Conservation (phyloP, 2,888 invertebrate genomes). For the Deroplatys truncata region DNA sequence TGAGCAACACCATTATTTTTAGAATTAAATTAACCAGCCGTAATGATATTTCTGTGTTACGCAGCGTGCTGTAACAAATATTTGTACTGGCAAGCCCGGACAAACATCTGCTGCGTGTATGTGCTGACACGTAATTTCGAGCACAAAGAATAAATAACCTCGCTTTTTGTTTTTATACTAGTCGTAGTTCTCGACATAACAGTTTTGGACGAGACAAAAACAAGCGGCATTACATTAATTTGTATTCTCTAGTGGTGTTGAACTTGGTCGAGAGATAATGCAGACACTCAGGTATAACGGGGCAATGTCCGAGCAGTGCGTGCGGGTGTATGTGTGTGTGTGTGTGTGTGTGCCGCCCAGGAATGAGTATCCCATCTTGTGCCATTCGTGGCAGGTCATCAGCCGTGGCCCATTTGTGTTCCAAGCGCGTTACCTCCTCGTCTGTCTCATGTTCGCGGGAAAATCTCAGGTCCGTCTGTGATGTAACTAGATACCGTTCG, state of each 20-base stretch:
- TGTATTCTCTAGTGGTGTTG: background rate
- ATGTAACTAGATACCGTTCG: background rate
- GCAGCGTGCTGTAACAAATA: background rate
- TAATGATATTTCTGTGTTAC: background rate
- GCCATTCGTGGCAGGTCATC: background rate
- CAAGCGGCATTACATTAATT: background rate
- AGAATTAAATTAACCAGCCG: background rate
- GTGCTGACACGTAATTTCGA: background rate
- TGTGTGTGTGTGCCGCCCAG: background rate
- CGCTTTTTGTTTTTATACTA: background rate
- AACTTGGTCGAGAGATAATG: background rate
- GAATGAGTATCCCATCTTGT: background rate
- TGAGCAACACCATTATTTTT: background rate
- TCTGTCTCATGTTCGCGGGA: background rate
- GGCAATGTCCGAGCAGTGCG: background rate
- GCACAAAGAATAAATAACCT: background rate
- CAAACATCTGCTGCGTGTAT: background rate
- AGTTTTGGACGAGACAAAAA: background rate
- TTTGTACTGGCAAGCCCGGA: background rate
- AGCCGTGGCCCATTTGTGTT: background rate
- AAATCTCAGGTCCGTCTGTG: background rate
- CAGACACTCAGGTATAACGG: background rate
- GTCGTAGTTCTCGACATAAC: background rate
- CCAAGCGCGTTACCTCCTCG: background rate
- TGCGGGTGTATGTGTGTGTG: background rate